phyloP scores from a whole-genome alignment of 2,113 vertebrate genomes.

The Hystrix brachyura region DNA sequence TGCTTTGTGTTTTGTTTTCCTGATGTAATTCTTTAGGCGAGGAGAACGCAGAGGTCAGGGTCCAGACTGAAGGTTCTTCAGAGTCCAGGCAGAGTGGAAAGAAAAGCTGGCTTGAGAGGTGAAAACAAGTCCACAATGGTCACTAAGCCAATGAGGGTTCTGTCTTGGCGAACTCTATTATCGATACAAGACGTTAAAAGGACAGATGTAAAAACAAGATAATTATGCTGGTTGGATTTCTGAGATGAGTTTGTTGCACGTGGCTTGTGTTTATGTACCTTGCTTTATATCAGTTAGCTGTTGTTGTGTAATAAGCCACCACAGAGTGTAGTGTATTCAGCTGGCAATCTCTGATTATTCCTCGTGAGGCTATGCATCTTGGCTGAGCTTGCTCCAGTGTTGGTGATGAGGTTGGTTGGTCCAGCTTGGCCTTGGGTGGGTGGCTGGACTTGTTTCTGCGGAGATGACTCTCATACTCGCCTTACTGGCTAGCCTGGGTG shows the following conservation, averaged over 20 bases:
- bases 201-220: not conserved
- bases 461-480: not conserved
- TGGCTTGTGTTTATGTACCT: not conserved
- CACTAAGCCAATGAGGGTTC: not conserved
- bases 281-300: not conserved
- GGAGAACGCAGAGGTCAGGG: not conserved
- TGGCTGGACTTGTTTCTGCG: not conserved
- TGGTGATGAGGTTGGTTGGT: not conserved
- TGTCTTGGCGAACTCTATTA: not conserved
- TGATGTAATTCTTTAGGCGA: not conserved
- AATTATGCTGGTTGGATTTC: slow-evolving; percentile 25
- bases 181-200: not conserved
- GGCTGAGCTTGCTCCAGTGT: not conserved
- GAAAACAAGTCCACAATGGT: not conserved
- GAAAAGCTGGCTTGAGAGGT: not conserved
- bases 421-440: not conserved
- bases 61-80: not conserved
- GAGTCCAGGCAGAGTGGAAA: not conserved
- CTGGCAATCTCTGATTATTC: not conserved
- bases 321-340: not conserved
- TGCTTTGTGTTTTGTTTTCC: not conserved
- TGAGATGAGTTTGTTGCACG: not conserved
- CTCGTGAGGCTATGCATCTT: not conserved
- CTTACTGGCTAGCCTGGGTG: not conserved
- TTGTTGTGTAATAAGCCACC: not conserved